Evolutionary conservation across 2,888 invertebrate species (phyloP), one percentile per base, ranked within the genome.

Genomic region (Drosophila yooni): DNA sequence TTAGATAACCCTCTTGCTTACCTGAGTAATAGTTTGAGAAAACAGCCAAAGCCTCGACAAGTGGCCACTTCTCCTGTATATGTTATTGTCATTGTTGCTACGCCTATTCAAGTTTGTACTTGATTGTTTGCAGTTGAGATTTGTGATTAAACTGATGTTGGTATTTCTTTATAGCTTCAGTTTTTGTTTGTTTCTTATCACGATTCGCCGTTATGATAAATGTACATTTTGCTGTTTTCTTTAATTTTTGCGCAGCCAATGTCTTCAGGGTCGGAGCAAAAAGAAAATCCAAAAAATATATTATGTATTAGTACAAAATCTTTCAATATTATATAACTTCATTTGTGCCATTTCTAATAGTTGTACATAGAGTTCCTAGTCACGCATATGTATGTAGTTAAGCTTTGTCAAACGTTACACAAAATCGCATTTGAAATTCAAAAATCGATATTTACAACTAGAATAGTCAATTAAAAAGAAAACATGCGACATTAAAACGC

Each of bases 61-160:
- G 97, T 97, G 74, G 97, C 97, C 76, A 97, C 97, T 94, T 97
- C 96, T 59, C 95, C 96, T 61, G 97, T 97, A 89, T 97, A 97
- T 15, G 97, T 96, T 73, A 97, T 96, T 83, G 97, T 97, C 97
- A 97, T 97, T 91, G 81, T 91, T 38, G 68, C 67, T 62, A 15
- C 25, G 46, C 74, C 38, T 68, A 52, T 58, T 71, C 64, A 53
- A 51, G 50, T 46, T 61, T 58, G 15, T 33, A 8, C 46, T 38
- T 62, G 51, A 53, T 38, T 59, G 15, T 68, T 66, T 66, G 58
- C 40, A 54, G 50, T 56, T 78, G 71, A 77, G 70, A 77, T 79
- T 74, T 67, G 57, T 46, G 38, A 48, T 68, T 53, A 38, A 59
- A 25, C 27, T 53, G 34, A 29, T 51, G 18, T 56, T 60, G 15